These are phyloP conservation scores for Zoanthus gigantus DNA, from an alignment of 92 coral and sea anemone species.

Conservation along the genomic window DNA sequence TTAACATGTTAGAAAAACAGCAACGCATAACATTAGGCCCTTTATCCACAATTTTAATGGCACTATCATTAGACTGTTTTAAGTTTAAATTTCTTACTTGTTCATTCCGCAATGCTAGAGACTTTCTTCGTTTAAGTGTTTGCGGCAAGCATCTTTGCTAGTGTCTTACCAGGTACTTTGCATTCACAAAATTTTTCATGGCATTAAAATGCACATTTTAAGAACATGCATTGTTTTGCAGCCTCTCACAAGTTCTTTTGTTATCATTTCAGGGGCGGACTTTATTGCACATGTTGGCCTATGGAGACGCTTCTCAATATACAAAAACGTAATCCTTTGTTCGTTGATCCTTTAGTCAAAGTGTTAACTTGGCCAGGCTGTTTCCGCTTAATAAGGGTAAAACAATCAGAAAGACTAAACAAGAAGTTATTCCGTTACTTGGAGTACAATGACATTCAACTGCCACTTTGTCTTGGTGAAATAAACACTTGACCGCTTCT, in stretches of 20 bases:
- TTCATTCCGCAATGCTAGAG: slow-evolving; percentile 14
- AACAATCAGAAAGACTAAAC: slow-evolving; percentile 19
- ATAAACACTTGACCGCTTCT: not conserved
- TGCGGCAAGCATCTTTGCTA: not conserved
- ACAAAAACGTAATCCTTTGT: slow-evolving; percentile 39
- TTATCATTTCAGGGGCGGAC: slow-evolving; percentile 21
- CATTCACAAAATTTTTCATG: slow-evolving; percentile 1
- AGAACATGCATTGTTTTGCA: slow-evolving; percentile 21
- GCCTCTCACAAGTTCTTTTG: slow-evolving; percentile 36
- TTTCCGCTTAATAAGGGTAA: slow-evolving; percentile 26
- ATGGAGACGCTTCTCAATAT: slow-evolving; percentile 6
- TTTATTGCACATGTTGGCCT: slow-evolving; percentile 28
- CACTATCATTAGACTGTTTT: not conserved
- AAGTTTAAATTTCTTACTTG: slow-evolving; percentile 7
- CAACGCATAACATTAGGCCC: not conserved
- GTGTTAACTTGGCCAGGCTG: not conserved
- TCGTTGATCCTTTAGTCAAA: not conserved
- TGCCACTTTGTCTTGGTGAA: not conserved
- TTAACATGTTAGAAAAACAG: not conserved
- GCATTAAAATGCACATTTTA: slow-evolving; percentile 41
- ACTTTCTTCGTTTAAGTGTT: not conserved
- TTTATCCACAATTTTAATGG: not conserved
- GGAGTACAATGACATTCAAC: not conserved
- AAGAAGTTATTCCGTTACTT: slow-evolving; percentile 27
- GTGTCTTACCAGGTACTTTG: not conserved